These are phyloP conservation scores for Chrysoperla carnea DNA, from an alignment of 1,140 invertebrate genomes.

Conservation along the genomic window DNA sequence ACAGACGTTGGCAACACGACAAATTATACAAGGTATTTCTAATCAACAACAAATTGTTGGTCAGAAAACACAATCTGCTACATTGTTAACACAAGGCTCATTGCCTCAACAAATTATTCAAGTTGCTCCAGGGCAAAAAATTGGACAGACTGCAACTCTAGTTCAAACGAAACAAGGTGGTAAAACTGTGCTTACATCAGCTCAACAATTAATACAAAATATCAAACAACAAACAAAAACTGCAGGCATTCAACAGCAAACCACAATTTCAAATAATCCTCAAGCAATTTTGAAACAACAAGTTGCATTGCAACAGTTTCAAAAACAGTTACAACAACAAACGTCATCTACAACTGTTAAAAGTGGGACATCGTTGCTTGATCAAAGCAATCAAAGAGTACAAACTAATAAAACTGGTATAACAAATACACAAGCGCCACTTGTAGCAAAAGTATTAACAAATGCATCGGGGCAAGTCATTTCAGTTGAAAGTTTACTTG, in stretches of 20 bases:
- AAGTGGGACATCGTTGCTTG: conserved; percentile 3
- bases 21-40: conserved; percentile 11
- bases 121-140: background rate
- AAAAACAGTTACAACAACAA: conserved; percentile 16
- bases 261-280: background rate
- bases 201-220: conserved; percentile 24
- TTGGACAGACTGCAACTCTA: conserved; percentile 2
- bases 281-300: conserved; percentile 14
- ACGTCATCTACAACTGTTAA: conserved; percentile 12
- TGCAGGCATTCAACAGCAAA: background rate
- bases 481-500: conserved; percentile 43
- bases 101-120: conserved; percentile 16
- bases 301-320: conserved; percentile 15
- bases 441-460: conserved; percentile 37
- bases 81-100: background rate
- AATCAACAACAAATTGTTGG: background rate
- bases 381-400: conserved; percentile 18
- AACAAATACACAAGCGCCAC: conserved; percentile 13
- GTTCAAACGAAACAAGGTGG: conserved; percentile 9
- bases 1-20: conserved; percentile 9
- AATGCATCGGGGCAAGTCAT: conserved; percentile 41
- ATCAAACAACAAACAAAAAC: conserved; percentile 16
- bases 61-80: background rate
- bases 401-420: conserved; percentile 11
- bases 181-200: conserved; percentile 18